Conservation (phyloP, 2,888 invertebrate genomes). For the Teleogryllus oceanicus region DNA sequence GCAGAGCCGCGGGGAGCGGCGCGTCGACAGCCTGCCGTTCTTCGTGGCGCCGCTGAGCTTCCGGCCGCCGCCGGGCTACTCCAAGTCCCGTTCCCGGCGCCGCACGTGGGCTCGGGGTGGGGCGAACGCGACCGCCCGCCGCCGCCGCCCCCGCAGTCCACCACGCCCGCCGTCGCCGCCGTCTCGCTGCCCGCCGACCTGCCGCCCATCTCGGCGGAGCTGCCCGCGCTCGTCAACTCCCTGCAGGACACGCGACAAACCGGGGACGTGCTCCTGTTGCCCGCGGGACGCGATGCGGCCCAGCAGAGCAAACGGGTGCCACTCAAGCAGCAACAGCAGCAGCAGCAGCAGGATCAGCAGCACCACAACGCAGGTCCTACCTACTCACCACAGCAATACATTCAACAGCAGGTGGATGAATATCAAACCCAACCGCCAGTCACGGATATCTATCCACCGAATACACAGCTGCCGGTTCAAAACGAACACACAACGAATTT, state of each 20-base stretch:
- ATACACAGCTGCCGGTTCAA: background rate
- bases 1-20: constrained; percentile 62
- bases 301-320: background rate
- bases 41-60: constrained; percentile 84
- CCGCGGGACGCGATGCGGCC: background rate
- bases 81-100: constrained; percentile 79
- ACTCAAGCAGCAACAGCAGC: background rate
- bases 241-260: constrained; percentile 49
- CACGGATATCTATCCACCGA: background rate
- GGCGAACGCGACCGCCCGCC: constrained; percentile 45
- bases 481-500: background rate
- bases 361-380: background rate
- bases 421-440: background rate
- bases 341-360: background rate
- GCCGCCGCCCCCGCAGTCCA: constrained; percentile 40
- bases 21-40: constrained; percentile 72
- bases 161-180: constrained; percentile 39
- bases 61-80: constrained; percentile 77
- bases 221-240: constrained; percentile 60
- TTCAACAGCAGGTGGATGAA: background rate
- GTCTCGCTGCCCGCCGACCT: constrained; percentile 45
- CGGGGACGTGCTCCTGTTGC: background rate
- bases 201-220: constrained; percentile 56
- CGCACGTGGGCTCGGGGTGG: constrained; percentile 80
- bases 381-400: background rate